Percentiles rank a stretch among this genome's conserved stretches.
These are phyloP conservation scores for Coracias cyanogaster DNA, from an alignment of 2,797 vertebrate genomes.

Conservation along the genomic window DNA sequence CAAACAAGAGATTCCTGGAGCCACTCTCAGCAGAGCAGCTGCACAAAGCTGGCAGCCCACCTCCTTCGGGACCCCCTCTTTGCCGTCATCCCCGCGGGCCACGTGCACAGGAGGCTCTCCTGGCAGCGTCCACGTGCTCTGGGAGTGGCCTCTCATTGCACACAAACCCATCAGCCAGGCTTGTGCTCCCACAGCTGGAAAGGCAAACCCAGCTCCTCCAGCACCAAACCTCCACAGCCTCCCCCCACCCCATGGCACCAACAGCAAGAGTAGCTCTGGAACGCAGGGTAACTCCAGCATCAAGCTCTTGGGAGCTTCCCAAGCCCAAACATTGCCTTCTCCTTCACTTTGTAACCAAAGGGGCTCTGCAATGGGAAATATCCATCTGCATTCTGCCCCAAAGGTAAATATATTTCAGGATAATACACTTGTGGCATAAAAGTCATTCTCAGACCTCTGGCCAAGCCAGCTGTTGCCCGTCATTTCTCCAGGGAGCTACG, in stretches of 20 bases:
- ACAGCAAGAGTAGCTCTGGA: neutral
- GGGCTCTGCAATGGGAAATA: neutral
- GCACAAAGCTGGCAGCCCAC: conserved; percentile 21
- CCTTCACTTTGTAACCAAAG: neutral
- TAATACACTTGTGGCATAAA: fast-evolving
- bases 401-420: neutral
- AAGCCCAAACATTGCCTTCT: neutral
- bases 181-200: neutral
- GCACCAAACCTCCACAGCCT: neutral
- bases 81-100: neutral
- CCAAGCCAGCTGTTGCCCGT: neutral
- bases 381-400: neutral
- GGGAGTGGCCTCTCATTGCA: neutral
- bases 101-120: neutral
- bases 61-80: neutral
- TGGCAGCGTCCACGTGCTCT: fast-evolving
- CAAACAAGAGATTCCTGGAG: conserved; percentile 54
- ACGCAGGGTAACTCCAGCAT: neutral
- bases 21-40: conserved; percentile 57
- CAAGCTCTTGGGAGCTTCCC: neutral
- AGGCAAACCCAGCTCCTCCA: neutral
- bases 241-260: fast-evolving
- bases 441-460: neutral
- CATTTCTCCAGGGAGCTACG: neutral
- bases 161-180: neutral